Conservation (phyloP, 2,797 vertebrate genomes). For the Delichon dasypus region DNA sequence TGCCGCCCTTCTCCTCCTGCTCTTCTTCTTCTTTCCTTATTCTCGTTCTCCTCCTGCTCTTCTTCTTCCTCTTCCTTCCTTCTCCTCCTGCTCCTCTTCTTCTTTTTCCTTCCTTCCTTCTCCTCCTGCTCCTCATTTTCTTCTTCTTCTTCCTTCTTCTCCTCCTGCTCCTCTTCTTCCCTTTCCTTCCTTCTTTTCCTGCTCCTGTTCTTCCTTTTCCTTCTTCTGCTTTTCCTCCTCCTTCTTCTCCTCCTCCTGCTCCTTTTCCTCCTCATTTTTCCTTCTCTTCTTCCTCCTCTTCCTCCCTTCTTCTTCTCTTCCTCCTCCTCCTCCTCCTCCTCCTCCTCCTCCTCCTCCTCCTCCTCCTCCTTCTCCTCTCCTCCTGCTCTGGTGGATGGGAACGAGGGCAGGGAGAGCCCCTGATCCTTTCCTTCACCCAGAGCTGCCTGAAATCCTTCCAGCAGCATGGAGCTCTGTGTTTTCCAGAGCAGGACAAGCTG, state of each 20-base stretch:
- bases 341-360: neutral
- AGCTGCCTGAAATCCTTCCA: neutral
- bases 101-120: fast-evolving
- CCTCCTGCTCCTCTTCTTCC: fast-evolving
- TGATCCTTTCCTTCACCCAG: neutral
- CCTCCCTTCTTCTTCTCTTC: too few relatives aligned
- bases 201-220: fast-evolving
- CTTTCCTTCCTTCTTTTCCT: fast-evolving
- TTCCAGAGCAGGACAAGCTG: neutral
- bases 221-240: fast-evolving
- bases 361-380: neutral
- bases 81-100: fast-evolving
- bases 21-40: fast-evolving
- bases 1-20: neutral
- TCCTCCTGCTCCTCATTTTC: neutral
- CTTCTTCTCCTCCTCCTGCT: fast-evolving
- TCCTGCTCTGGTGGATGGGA: neutral
- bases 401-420: neutral
- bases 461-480: neutral
- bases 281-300: fast-evolving
- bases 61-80: fast-evolving
- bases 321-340: neutral
- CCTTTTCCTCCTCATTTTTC: fast-evolving
- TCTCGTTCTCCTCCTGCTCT: fast-evolving
- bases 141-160: fast-evolving